Base-by-base conservation (phyloP, 2,888 invertebrate genomes). In the Imbricaverruca yamaguchii region DNA sequence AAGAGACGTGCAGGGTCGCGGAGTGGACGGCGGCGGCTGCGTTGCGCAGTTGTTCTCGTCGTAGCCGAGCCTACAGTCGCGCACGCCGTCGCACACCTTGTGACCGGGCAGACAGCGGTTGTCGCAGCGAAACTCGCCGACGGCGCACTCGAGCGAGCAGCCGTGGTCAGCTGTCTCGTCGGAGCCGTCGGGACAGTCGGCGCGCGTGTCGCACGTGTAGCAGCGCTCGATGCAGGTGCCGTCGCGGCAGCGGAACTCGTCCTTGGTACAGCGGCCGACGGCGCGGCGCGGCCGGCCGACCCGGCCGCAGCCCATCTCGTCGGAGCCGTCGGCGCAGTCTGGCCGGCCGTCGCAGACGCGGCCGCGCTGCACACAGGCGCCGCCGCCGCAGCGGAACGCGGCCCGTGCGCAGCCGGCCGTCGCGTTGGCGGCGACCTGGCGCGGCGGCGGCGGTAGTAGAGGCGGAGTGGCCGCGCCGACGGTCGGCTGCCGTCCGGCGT, bases 181-280 rank as follows among this genome's bases (percentile, higher is more conserved):
- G 1, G 13, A 12, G 25, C 69, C 69, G 69, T 39, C 25, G 39
- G 25, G 39, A n/a, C 69, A 69, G 69, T 69, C 69, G 69, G 39
- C 2, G 6, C 3, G 3, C 13, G 39, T 39, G 39, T 69, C 69
- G 39, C 69, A 69, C 25, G 15, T 25, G 69, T 69, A 69, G 39
- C 69, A 69, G 12, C 39, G 69, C 13, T 69, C 69, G 39, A 69
- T 69, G 69, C 69, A 69, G 15, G 69, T 69, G 69, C 69, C 69
- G 69, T 39, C 39, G 12, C 15, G 25, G 15, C 69, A 69, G 69
- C 69, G 69, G 69, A 69, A 69, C 39, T 69, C 69, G 39, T 39
- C n/a, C 39, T 13, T 21, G 3, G 25, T 13, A 39, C 69, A 25
- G 10, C 69, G 7, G 69, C 69, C 13, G 39, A 39, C 13, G 69